These are phyloP conservation scores for Aphrophora alni DNA, from an alignment of 2,888 invertebrate species.

Conservation along the genomic window DNA sequence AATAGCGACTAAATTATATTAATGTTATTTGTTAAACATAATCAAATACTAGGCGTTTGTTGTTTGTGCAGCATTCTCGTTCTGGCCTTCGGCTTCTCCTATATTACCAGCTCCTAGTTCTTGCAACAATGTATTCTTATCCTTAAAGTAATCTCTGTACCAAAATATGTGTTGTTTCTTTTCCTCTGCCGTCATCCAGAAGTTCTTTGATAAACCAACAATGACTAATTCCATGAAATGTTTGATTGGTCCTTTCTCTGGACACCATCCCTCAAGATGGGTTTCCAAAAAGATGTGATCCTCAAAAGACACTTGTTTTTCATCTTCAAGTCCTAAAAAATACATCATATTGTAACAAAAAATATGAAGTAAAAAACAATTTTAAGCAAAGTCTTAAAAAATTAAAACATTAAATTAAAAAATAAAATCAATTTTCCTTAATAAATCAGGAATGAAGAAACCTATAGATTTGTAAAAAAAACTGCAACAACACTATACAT, in stretches of 20 bases:
- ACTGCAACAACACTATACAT: too few relatives aligned
- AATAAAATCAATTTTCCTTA: too few relatives aligned
- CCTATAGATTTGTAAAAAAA: too few relatives aligned
- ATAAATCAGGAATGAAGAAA: too few relatives aligned
- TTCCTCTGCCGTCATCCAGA: slow-evolving; percentile 84
- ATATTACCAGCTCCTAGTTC: slow-evolving; percentile 47
- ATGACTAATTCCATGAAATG: slow-evolving; percentile 98
- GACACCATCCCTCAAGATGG: slow-evolving; percentile 88
- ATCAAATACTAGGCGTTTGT: too few relatives aligned
- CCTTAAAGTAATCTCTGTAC: slow-evolving; percentile 89
- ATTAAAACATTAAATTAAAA: too few relatives aligned
- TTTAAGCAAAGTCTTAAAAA: too few relatives aligned
- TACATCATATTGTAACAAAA: too few relatives aligned
- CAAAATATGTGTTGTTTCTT: slow-evolving; percentile 90
- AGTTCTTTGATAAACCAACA: slow-evolving; percentile 92
- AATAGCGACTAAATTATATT: too few relatives aligned
- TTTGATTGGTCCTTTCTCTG: slow-evolving; percentile 85
- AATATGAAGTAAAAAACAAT: too few relatives aligned
- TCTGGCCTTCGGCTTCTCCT: slow-evolving; percentile 6
- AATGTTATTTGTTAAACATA: too few relatives aligned
- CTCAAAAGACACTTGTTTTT: slow-evolving; percentile 77
- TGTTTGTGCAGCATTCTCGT: background rate
- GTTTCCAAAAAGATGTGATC: slow-evolving; percentile 94
- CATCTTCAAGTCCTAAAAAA: slow-evolving; percentile 68
- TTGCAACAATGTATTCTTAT: slow-evolving; percentile 66